A percentile compares a stretch with the other conserved stretches of the same genome.
Evolutionary conservation across 2,888 invertebrate species (phyloP).

Genomic region (Ecliptopera silaceata): DNA sequence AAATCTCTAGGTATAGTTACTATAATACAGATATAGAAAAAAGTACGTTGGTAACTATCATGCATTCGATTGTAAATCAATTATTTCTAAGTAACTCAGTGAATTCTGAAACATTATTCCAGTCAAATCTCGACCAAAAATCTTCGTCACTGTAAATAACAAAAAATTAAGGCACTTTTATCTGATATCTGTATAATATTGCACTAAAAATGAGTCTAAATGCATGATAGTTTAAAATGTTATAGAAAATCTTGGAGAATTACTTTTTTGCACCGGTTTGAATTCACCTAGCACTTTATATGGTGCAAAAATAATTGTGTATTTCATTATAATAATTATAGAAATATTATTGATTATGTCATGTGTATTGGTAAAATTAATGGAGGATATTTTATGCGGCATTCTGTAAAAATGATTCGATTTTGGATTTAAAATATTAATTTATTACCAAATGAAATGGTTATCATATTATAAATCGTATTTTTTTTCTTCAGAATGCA

Average conservation of each 20-base stretch:
- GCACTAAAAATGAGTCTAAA: constrained; percentile 11
- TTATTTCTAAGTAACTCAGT: not conserved
- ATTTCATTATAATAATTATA: not conserved
- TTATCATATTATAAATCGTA: not conserved
- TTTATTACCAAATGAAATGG: too few relatives aligned
- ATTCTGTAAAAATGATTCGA: not conserved
- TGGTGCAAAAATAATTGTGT: not conserved
- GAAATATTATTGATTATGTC: not conserved
- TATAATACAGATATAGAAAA: not conserved
- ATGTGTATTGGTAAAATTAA: not conserved
- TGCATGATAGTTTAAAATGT: constrained; percentile 3
- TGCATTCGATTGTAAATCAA: constrained; percentile 1
- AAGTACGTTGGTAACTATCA: not conserved
- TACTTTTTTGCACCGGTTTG: constrained; percentile 1
- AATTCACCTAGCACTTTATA: not conserved
- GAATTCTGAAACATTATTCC: not conserved
- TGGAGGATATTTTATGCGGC: not conserved
- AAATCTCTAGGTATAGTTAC: not conserved
- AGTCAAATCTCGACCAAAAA: constrained; percentile 6
- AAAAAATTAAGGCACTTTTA: constrained; percentile 3
- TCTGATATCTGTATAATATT: not conserved
- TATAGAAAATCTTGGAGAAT: not conserved
- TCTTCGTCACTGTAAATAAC: constrained; percentile 8
- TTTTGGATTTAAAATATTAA: too few relatives aligned
- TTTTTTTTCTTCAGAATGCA: not conserved